Base-by-base conservation (phyloP, 1,140 invertebrate genomes). In the Aphelinus atriplicis region DNA sequence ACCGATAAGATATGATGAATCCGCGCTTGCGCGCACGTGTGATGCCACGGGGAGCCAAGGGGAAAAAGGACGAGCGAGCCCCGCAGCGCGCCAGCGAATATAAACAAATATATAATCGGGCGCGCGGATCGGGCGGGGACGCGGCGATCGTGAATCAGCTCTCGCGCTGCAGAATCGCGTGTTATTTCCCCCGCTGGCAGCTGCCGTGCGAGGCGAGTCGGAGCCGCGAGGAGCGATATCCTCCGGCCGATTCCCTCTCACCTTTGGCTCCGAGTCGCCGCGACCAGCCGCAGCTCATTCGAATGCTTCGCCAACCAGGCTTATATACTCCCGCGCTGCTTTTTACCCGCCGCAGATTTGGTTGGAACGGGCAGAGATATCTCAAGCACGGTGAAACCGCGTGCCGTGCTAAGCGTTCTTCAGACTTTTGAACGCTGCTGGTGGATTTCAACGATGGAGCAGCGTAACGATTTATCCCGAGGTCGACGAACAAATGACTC, bases 51-150 rank as follows among this genome's bases (percentile, higher is more conserved):
- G 26, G 26, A 26, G 26, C 26, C 50, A 65, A 50, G 47, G 68
- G n/a, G n/a, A 74, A 69, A 43, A 74, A 72, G 26, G 67, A 74
- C 60, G 68, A 75, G 77, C 64, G 71, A 78, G 75, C 72, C 63
- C 71, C 56, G 64, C 69, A 55, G 56, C 6, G 51, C 71, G 73
- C 48, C 43, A 77, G 57, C 61, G 64, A 60, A 60, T 60, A 64
- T 65, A 75, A 70, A 75, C 71, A 65, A 58, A 74, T 64, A 63
- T 71, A 68, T 75, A 67, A 64, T 71, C 73, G 64, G 65, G 9
- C 46, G 57, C n/a, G 7, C 43, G 55, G 51, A 70, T 73, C 73
- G 71, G n/a, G 47, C 42, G 46, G 26, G 48, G 64, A 55, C 26
- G 51, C 4, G 9, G 51, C 26, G 64, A 67, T 61, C 63, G n/a